A percentile compares a stretch with the other conserved stretches of the same genome.
These are phyloP conservation scores for Brachionus paranguensis DNA, from an alignment of 1,140 invertebrate genomes.

Conservation along the genomic window DNA sequence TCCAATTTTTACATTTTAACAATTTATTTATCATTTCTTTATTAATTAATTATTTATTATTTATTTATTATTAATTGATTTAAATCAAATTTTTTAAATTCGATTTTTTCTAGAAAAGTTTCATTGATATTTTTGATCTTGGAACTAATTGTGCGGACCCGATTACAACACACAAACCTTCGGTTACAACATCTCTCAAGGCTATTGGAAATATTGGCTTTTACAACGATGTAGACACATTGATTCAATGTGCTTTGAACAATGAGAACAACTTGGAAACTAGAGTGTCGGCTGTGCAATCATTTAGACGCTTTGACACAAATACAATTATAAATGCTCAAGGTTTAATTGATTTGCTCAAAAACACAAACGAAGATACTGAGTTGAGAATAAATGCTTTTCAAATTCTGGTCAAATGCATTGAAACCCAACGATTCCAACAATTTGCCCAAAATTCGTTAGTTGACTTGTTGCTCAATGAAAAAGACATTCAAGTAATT, in stretches of 20 bases:
- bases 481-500: constrained; percentile 27
- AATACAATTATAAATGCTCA: background rate
- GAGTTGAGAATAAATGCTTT: constrained; percentile 39
- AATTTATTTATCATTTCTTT: background rate
- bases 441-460: background rate
- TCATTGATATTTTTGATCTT: background rate
- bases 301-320: constrained; percentile 9
- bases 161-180: background rate
- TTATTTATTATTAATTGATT: background rate
- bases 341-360: constrained; percentile 5
- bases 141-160: constrained; percentile 14
- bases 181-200: constrained; percentile 5
- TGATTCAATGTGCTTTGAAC: constrained; percentile 14
- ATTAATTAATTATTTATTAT: background rate
- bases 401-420: constrained; percentile 1
- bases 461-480: background rate
- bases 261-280: background rate
- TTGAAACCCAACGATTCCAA: constrained; percentile 24
- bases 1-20: background rate
- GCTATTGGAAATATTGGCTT: constrained; percentile 34
- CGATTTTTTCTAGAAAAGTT: background rate
- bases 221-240: background rate
- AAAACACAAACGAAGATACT: constrained; percentile 20
- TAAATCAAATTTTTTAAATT: background rate
- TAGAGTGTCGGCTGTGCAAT: constrained; percentile 15